A percentile compares a stretch with the other conserved stretches of the same genome.
Conservation (phyloP, 2,888 invertebrate genomes). For the Drosophila barbarae region DNA sequence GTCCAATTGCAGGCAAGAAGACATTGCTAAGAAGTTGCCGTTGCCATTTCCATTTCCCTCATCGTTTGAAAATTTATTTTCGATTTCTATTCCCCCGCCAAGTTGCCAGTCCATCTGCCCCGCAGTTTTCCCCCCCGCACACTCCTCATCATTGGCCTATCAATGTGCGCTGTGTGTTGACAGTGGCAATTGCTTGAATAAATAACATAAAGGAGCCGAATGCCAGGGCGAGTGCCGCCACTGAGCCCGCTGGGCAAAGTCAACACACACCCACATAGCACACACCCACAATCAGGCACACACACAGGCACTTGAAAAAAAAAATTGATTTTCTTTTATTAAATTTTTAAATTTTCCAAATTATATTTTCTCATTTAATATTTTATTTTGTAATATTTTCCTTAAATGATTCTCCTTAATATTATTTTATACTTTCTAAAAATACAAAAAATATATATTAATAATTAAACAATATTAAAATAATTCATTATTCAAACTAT, state of each 20-base stretch:
- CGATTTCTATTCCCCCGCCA: slow-evolving; percentile 47
- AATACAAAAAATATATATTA: no score
- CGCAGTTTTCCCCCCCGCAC: neutral
- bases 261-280: slow-evolving; percentile 13
- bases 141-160: slow-evolving; percentile 46
- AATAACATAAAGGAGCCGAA: slow-evolving; percentile 47
- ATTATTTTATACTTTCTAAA: no score
- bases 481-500: neutral
- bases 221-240: slow-evolving; percentile 19
- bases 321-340: no score
- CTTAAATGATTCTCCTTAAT: no score
- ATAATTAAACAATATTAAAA: neutral
- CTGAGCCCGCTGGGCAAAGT: slow-evolving; percentile 35
- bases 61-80: slow-evolving; percentile 45
- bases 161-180: slow-evolving; percentile 54
- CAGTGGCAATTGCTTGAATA: slow-evolving; percentile 66
- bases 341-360: no score
- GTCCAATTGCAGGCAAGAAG: slow-evolving; percentile 52
- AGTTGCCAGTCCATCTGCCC: neutral
- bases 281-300: neutral
- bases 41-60: slow-evolving; percentile 48
- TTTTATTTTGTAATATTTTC: no score
- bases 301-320: neutral
- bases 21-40: slow-evolving; percentile 36
- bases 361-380: no score